Percentiles rank a stretch among this genome's conserved stretches.
These are phyloP conservation scores for Trichonephila clavata DNA, from an alignment of 1,140 invertebrate species.

Conservation along the genomic window DNA sequence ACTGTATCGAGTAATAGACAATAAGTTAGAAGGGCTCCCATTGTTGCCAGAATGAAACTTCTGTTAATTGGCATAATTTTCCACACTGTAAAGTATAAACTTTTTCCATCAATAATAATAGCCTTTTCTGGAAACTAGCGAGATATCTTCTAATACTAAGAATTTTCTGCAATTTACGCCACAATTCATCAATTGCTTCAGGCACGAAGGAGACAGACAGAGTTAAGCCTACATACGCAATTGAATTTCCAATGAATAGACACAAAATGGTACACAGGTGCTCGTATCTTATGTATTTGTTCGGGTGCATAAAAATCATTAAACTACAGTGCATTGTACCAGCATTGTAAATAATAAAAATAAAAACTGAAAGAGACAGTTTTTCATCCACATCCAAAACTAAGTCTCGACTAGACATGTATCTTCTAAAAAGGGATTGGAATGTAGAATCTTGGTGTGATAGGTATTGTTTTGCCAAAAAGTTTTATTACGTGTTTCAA, in stretches of 20 bases:
- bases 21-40: conserved; percentile 30
- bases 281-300: neutral
- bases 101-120: neutral
- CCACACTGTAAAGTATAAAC: neutral
- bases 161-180: neutral
- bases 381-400: neutral
- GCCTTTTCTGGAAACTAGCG: neutral
- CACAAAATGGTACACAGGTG: neutral
- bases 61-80: conserved; percentile 30
- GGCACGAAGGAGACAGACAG: neutral
- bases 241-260: neutral
- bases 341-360: neutral
- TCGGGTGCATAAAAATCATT: neutral
- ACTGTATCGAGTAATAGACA: conserved; percentile 29
- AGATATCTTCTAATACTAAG: neutral
- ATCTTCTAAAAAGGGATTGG: neutral
- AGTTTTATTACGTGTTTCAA: neutral
- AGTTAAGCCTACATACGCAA: neutral
- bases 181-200: neutral
- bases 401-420: neutral
- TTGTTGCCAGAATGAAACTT: conserved; percentile 13
- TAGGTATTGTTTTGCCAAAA: neutral
- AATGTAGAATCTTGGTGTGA: neutral
- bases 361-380: neutral
- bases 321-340: neutral